Evolutionary conservation across 2,888 invertebrate species (phyloP), one percentile per base, ranked within the genome.

Genomic region (Desoria tigrina): DNA sequence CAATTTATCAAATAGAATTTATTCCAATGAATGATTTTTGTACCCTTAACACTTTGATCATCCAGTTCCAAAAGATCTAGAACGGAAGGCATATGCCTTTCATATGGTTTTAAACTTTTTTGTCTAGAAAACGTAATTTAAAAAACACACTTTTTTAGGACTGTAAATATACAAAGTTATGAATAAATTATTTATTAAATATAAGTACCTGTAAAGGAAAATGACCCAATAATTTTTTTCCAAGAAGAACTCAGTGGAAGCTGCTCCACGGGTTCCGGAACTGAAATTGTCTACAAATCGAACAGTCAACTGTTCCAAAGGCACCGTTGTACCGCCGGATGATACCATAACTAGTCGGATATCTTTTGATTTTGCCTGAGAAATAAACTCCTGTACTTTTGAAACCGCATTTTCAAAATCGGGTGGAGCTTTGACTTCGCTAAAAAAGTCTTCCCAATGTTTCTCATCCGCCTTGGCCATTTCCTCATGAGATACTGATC

Each of bases 221-320:
- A 99, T 90, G 60, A 97, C 97, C 42, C 90, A 89, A 81, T 96
- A 98, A 45, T 87, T 83, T 27, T 79, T 75, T 23, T 80, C 76
- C 45, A 98, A 84, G 82, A 99, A 98, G 80, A 95, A 92, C 84
- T 99, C 99, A 0, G 97, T 89, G 0, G 97, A 97, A 0, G 93
- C 87, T 0, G 98, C 88, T 24, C 99, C 99, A 73, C 98, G 85
- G 0, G 90, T 94, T 53, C 99, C 99, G 21, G 94, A 92, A 80
- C 97, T 98, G 82, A 99, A 99, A 84, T 99, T 99, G 81, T 99
- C 99, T 62, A 99, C 94, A 81, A 93, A 99, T 58, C 99, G 86
- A 1, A 99, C 99, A 0, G 97, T 96, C 79, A 95, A 93, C 80
- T 94, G 93, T 79, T 99, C 99, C 63, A 99, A 81, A 0, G 98